phyloP scores from a whole-genome alignment of 2,888 invertebrate genomes.

The Leucoptera coffeella region DNA sequence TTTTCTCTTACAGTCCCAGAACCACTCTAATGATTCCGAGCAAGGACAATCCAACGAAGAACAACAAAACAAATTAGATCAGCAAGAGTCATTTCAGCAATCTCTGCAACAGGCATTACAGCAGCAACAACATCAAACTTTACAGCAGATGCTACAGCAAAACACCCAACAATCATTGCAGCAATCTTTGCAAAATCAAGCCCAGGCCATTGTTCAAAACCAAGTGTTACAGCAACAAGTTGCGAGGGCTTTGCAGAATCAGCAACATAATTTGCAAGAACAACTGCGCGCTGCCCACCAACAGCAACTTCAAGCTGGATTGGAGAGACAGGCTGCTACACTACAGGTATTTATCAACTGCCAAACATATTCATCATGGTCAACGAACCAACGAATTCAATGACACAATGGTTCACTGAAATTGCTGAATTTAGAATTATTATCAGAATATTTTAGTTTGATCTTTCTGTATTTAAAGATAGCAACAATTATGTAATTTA shows the following conservation, averaged over 20 bases:
- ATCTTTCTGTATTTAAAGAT: no score
- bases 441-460: no score
- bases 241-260: conserved; percentile 37
- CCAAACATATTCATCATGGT: conserved; percentile 2
- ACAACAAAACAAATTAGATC: no score
- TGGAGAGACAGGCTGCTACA: conserved; percentile 39
- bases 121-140: conserved; percentile 22
- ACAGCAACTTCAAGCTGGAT: conserved; percentile 42
- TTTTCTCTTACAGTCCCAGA: no score
- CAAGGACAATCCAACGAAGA: no score
- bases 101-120: conserved; percentile 18
- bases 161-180: conserved; percentile 14
- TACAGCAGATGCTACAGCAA: conserved; percentile 33
- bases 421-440: no score
- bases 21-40: no score
- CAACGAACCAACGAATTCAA: no score
- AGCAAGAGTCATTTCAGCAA: conserved; percentile 17
- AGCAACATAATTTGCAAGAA: conserved; percentile 38
- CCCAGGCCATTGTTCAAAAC: no score
- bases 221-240: conserved; percentile 27
- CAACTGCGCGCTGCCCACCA: conserved; percentile 41
- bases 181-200: conserved; percentile 22
- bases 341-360: conserved; percentile 33
- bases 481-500: no score
- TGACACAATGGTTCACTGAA: no score